These are phyloP conservation scores for Amphiduros pacificus DNA, from an alignment of 2,888 invertebrate genomes.

Conservation along the genomic window DNA sequence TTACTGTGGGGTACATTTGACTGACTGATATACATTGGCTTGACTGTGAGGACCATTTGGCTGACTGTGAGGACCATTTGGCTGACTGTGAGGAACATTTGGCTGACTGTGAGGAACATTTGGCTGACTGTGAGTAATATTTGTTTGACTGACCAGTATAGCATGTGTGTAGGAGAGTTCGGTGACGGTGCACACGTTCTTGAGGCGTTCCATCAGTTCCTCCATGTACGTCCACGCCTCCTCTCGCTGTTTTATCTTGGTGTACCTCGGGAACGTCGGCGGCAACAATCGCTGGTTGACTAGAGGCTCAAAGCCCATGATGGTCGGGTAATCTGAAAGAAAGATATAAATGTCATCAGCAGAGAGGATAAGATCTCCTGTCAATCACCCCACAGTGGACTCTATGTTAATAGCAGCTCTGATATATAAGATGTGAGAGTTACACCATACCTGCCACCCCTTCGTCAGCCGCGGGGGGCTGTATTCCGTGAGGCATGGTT, in stretches of 20 bases:
- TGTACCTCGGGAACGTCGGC: slow-evolving; percentile 97
- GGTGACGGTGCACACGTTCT: slow-evolving; percentile 45
- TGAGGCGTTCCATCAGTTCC: slow-evolving; percentile 73
- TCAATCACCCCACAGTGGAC: too few species aligned
- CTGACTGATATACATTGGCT: too few species aligned
- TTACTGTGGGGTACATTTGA: too few species aligned
- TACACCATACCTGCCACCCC: background rate
- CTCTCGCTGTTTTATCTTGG: slow-evolving; percentile 70
- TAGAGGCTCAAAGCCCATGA: slow-evolving; percentile 90
- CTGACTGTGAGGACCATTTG: too few species aligned
- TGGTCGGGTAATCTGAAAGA: slow-evolving; percentile 49
- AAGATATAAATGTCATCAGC: too few species aligned
- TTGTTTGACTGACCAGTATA: slow-evolving; percentile 41
- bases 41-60: too few species aligned
- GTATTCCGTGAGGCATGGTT: slow-evolving; percentile 70
- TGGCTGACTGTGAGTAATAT: background rate
- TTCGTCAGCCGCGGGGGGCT: slow-evolving; percentile 9
- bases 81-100: background rate
- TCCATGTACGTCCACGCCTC: slow-evolving; percentile 82
- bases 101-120: background rate
- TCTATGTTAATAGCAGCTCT: background rate
- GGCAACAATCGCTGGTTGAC: slow-evolving; percentile 93
- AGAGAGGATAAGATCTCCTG: too few species aligned
- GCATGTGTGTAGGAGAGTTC: slow-evolving; percentile 46
- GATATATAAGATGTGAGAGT: background rate